Evolutionary conservation across 2,888 invertebrate species (phyloP), one percentile per base, ranked within the genome.

Genomic region (Autographa pulchrina): DNA sequence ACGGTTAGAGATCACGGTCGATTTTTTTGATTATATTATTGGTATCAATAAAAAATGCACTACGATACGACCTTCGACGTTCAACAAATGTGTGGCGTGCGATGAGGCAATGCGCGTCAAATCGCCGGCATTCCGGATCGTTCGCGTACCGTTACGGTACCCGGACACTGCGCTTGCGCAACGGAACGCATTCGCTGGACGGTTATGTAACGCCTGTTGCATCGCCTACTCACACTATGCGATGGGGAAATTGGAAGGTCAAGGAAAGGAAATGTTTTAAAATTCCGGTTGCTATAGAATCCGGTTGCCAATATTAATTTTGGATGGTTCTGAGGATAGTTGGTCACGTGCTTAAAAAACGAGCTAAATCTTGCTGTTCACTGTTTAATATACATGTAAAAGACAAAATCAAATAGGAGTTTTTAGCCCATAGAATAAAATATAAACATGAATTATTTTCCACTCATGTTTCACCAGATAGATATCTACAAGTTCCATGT

Each of bases 121-220:
- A 94, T 94, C 90, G 89, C 86, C 91, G 89, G 91, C 94, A 94
- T 94, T 94, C 95, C 94, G 92, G 92, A 92, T 91, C 91, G 93
- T 90, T 88, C 90, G 90, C 89, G 89, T 88, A 92, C 93, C 93
- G 94, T 94, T 94, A 94, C 85, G 89, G 85, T 88, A 93, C 92
- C 94, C 94, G 94, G 94, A 94, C 92, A 82, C 89, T 84, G 87
- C 80, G 86, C 86, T 94, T 94, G 92, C 93, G 93, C 91, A 94
- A 94, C 90, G 77, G 82, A 91, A 90, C 92, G 92, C 93, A 94
- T 92, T 91, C 89, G 90, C 87, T 85, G 72, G 75, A 18, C 84
- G 77, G 87, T 95, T 94, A 94, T 93, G 93, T 93, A 95, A 95
- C 87, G 77, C 64, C 69, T 79, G 85, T 80, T 91, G 91, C 89